Percentiles rank a stretch among this genome's conserved stretches.
phyloP scores from a whole-genome alignment of 2,888 invertebrate genomes.

The Trimorus sp. region DNA sequence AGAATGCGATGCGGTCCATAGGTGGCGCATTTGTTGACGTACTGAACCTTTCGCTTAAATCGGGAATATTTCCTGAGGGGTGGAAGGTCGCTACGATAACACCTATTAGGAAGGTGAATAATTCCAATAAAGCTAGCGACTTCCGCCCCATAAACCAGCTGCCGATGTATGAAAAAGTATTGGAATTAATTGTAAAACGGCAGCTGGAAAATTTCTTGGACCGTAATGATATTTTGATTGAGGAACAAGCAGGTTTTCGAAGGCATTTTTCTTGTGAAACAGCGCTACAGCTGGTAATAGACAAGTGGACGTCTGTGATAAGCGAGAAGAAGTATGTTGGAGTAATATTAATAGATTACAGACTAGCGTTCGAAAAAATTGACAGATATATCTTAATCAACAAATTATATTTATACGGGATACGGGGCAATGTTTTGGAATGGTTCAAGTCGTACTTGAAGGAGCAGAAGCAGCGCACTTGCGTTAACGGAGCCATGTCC shows the following conservation, averaged over 20 bases:
- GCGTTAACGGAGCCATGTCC: constrained; percentile 18
- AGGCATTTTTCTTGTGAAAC: constrained; percentile 16
- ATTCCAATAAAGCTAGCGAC: constrained; percentile 3
- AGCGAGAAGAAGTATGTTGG: constrained; percentile 4
- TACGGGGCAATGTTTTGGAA: not conserved
- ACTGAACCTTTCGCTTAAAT: not conserved
- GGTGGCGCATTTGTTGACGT: not conserved
- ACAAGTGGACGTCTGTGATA: constrained; percentile 8
- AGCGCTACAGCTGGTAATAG: constrained; percentile 26
- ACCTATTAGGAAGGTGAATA: not conserved
- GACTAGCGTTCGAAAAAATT: not conserved
- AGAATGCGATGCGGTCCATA: not conserved
- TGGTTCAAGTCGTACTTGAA: not conserved
- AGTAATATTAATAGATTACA: not conserved
- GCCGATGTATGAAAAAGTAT: constrained; percentile 15
- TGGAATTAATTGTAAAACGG: constrained; percentile 22
- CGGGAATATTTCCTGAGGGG: not conserved
- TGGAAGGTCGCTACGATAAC: not conserved
- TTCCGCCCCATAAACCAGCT: constrained; percentile 24
- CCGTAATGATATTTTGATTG: constrained; percentile 1
- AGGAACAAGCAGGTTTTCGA: constrained; percentile 15
- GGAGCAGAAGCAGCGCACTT: not conserved
- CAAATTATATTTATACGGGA: constrained; percentile 3
- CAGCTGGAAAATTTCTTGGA: constrained; percentile 8
- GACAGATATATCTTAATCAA: not conserved